Percentiles rank a stretch among this genome's conserved stretches.
Conservation (phyloP, 2,797 vertebrate species). For the Euthynnus affinis region DNA sequence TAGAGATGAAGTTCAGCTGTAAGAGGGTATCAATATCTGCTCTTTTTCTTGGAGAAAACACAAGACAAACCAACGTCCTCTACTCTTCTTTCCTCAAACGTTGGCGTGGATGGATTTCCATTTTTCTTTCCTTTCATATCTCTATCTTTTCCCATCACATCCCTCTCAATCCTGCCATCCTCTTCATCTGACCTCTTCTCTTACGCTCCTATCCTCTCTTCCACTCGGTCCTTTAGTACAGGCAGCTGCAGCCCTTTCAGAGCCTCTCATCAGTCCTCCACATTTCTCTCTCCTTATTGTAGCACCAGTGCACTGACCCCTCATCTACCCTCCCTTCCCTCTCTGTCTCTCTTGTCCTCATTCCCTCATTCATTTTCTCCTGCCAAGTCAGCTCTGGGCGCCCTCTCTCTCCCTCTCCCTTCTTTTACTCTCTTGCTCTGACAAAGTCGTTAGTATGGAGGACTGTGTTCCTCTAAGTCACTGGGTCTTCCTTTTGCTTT, state of each 20-base stretch:
- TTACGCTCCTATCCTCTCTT: conserved; percentile 22
- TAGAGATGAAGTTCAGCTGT: conserved; percentile 1
- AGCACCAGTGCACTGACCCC: conserved; percentile 60
- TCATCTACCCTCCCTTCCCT: conserved; percentile 51
- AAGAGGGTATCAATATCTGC: not conserved
- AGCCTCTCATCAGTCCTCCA: conserved; percentile 63
- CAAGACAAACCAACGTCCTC: not conserved
- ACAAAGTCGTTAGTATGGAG: conserved; percentile 64
- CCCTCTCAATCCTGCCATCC: conserved; percentile 19
- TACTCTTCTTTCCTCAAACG: not conserved
- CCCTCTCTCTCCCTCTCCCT: conserved; percentile 5
- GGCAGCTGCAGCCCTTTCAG: conserved; percentile 70
- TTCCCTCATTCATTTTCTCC: conserved; percentile 70
- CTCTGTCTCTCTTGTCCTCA: conserved; percentile 47
- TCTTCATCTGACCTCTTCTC: conserved; percentile 51
- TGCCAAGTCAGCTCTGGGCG: conserved; percentile 64
- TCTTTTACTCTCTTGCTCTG: conserved; percentile 45
- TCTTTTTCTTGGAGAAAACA: not conserved
- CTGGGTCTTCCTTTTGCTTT: conserved; percentile 44
- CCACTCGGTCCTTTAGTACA: conserved; percentile 41
- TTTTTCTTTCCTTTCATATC: not conserved
- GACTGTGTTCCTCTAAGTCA: conserved; percentile 53
- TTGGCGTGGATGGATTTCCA: not conserved
- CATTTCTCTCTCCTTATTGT: conserved; percentile 62
- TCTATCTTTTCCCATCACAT: conserved; percentile 17